These are phyloP conservation scores for Lutraria rhynchaena DNA, from an alignment of 1,140 invertebrate species.

Conservation along the genomic window DNA sequence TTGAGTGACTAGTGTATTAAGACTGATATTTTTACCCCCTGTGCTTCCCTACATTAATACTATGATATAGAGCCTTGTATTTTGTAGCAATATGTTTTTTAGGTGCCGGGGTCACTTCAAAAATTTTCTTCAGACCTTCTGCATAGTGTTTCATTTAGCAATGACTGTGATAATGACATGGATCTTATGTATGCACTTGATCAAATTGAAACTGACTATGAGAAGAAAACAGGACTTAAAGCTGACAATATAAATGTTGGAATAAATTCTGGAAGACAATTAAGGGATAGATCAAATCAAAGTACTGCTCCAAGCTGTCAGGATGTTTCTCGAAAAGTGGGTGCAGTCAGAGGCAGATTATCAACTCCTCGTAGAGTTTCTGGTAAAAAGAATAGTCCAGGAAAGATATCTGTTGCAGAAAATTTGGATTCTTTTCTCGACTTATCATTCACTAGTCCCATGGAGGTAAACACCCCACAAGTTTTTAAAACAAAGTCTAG, in stretches of 20 bases:
- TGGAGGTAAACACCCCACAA: conserved; percentile 52
- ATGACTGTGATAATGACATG: conserved; percentile 61
- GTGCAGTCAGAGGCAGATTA: no score
- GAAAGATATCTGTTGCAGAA: neutral
- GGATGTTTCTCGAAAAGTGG: no score
- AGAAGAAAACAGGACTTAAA: neutral
- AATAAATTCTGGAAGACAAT: no score
- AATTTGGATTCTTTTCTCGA: conserved; percentile 20
- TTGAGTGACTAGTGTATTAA: no score
- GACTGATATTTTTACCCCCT: no score
- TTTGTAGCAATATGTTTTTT: neutral
- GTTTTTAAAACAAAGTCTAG: conserved; percentile 22
- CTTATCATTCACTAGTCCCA: conserved; percentile 49
- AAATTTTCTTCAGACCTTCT: conserved; percentile 46
- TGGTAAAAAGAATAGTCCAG: neutral
- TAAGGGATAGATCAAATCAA: no score
- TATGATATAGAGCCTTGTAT: no score
- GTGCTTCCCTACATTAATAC: no score
- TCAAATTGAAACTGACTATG: conserved; percentile 60
- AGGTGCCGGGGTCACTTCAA: neutral
- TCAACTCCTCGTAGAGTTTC: conserved; percentile 4
- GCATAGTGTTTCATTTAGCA: conserved; percentile 62
- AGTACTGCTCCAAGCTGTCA: no score
- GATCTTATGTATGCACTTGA: conserved; percentile 67
- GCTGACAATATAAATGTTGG: no score